Evolutionary conservation across 1,140 invertebrate species (phyloP).

Genomic region (Patella vulgata): DNA sequence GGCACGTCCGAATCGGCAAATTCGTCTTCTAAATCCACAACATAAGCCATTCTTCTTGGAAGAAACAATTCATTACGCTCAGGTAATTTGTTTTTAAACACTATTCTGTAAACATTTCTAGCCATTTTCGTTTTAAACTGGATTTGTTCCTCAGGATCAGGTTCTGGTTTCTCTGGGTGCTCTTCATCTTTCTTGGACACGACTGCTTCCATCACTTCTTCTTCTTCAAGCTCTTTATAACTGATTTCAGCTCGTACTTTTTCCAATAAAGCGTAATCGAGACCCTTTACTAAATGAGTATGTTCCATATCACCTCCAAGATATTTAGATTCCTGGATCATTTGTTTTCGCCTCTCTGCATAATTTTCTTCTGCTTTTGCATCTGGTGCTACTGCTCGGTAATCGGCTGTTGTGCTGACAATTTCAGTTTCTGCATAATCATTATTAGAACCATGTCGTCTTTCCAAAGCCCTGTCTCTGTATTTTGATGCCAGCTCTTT

Average conservation of each 20-base stretch:
- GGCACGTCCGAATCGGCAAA: constrained; percentile 92
- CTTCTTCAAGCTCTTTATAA: constrained; percentile 83
- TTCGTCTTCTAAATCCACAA: constrained; percentile 94
- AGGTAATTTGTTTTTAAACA: constrained; percentile 67
- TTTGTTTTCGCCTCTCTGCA: constrained; percentile 91
- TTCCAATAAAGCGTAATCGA: constrained; percentile 98
- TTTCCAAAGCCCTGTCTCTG: constrained; percentile 87
- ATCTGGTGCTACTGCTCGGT: constrained; percentile 94
- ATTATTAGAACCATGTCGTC: constrained; percentile 85
- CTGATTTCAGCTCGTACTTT: constrained; percentile 90
- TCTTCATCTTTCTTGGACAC: constrained; percentile 32
- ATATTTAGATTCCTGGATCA: constrained; percentile 99
- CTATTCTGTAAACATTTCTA: constrained; percentile 67
- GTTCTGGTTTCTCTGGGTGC: constrained; percentile 28
- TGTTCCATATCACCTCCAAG: constrained; percentile 99
- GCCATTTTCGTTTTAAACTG: constrained; percentile 52
- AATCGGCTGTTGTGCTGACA: constrained; percentile 87
- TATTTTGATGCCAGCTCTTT: constrained; percentile 94
- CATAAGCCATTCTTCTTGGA: constrained; percentile 96
- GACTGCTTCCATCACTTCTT: constrained; percentile 79
- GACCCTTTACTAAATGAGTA: constrained; percentile 99
- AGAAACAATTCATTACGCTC: constrained; percentile 94
- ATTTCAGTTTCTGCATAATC: constrained; percentile 86
- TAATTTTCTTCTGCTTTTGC: constrained; percentile 89
- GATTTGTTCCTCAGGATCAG: constrained; percentile 42